These are phyloP conservation scores for Tiphia femorata DNA, from an alignment of 2,888 invertebrate genomes.

Conservation along the genomic window DNA sequence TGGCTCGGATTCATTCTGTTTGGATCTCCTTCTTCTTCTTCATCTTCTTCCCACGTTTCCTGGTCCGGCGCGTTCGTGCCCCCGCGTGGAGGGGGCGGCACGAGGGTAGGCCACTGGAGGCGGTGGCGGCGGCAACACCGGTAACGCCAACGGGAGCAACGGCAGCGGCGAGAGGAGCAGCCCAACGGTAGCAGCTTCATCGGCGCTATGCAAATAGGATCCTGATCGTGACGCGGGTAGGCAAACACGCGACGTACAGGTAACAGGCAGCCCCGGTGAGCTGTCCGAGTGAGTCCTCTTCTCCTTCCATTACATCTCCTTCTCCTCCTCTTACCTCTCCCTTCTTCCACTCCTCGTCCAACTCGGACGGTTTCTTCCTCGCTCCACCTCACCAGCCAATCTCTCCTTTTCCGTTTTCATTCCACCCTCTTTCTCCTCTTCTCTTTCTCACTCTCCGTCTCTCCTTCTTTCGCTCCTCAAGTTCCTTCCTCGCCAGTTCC, in stretches of 20 bases:
- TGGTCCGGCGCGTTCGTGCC: no score
- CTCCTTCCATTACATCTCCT: conserved; percentile 19
- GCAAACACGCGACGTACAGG: conserved; percentile 61
- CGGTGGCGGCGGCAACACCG: not conserved
- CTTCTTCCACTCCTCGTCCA: conserved; percentile 5
- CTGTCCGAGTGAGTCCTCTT: conserved; percentile 52
- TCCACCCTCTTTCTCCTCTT: conserved; percentile 1
- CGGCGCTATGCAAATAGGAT: conserved; percentile 67
- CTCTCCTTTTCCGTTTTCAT: no score
- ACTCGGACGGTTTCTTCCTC: no score
- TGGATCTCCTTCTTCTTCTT: not conserved
- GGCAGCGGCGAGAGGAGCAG: conserved; percentile 24
- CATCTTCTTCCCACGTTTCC: not conserved
- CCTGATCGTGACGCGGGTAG: conserved; percentile 66
- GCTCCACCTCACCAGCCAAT: no score
- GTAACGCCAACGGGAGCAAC: not conserved
- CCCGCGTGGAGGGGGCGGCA: not conserved
- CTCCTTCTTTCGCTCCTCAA: not conserved
- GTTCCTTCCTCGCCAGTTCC: conserved; percentile 3
- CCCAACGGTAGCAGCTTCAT: conserved; percentile 61
- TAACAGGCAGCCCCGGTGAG: conserved; percentile 48
- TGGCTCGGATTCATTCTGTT: no score
- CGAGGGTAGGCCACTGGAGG: not conserved
- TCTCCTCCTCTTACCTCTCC: conserved; percentile 9
- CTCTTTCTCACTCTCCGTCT: conserved; percentile 4